Evolutionary conservation across 2,797 vertebrate genomes (phyloP), one percentile per base, ranked within the genome.

Genomic region (Avahi laniger): DNA sequence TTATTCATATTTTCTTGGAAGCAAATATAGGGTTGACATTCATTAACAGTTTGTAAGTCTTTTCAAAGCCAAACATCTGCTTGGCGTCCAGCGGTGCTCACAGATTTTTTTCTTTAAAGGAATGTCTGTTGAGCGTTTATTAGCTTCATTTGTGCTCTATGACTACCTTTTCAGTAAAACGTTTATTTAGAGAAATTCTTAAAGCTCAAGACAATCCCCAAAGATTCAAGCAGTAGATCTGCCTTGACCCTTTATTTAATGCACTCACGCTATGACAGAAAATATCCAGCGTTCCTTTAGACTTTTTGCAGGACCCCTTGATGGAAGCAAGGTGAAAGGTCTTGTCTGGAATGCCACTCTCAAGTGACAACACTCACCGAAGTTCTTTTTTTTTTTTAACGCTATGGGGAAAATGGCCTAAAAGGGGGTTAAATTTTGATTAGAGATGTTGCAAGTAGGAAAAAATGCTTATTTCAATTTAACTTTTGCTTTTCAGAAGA

Each of bases 401-500:
- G 24, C 54, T 41, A 8, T 4, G 22, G 80, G 94, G 63, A 67
- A 93, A 80, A 82, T 90, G 38, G 83, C 83, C 92, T 88, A 50
- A 67, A 96, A 91, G 72, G 67, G 91, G 96, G 91, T 84, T 96
- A 92, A 94, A 93, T 96, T 93, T 95, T 97, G 96, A 97, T 97
- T 97, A 96, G 95, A 88, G 91, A 97, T 96, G 95, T 93, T 96
- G 94, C 97, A 95, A 97, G 94, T 92, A 52, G 81, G 82, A 96
- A 86, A 97, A 97, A 97, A 96, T 91, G 97, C 97, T 98, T 93
- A 95, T 94, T 97, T 93, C 96, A 97, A 88, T 98, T 97, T 96
- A 85, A 97, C 96, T 97, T 97, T 93, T 97, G 96, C 97, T 94
- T 97, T 88, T 94, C 92, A 96, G 94, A 97, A 97, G 96, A 97